These are phyloP conservation scores for Darevskia nairensis DNA, from an alignment of 2,797 vertebrate species.

Conservation along the genomic window DNA sequence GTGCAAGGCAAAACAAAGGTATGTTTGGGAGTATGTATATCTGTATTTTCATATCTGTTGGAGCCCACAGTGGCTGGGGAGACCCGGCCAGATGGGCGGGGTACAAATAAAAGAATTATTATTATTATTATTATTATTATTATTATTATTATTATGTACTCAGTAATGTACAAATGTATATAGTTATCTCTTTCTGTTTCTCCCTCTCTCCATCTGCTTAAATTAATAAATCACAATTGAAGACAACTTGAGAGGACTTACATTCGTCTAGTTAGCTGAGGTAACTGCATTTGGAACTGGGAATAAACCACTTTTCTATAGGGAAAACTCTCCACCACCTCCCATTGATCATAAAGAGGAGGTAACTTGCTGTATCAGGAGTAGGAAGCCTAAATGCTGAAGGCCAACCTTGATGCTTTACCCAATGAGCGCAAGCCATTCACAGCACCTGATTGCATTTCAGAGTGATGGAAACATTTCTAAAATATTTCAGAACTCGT, in stretches of 20 bases:
- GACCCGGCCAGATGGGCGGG: too few species aligned
- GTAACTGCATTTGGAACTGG: neutral
- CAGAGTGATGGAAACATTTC: neutral
- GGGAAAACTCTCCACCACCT: neutral
- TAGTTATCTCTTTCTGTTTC: too few species aligned
- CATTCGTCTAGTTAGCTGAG: neutral
- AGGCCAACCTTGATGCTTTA: neutral
- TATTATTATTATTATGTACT: too few species aligned
- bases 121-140: too few species aligned
- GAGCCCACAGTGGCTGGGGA: too few species aligned
- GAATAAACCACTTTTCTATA: neutral
- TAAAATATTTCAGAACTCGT: neutral
- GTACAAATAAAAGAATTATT: too few species aligned
- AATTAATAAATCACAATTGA: neutral
- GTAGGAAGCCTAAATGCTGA: neutral
- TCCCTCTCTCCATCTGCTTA: too few species aligned
- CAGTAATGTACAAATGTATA: too few species aligned
- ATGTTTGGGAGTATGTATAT: too few species aligned
- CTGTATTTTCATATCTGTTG: too few species aligned
- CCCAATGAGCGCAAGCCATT: accelerated
- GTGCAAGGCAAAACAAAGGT: neutral
- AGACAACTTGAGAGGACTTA: neutral
- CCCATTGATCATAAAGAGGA: neutral
- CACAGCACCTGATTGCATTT: neutral
- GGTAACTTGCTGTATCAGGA: neutral